Conservation (phyloP, 35 echinoderm and acorn worm genomes). For the Ptychodera flava region DNA sequence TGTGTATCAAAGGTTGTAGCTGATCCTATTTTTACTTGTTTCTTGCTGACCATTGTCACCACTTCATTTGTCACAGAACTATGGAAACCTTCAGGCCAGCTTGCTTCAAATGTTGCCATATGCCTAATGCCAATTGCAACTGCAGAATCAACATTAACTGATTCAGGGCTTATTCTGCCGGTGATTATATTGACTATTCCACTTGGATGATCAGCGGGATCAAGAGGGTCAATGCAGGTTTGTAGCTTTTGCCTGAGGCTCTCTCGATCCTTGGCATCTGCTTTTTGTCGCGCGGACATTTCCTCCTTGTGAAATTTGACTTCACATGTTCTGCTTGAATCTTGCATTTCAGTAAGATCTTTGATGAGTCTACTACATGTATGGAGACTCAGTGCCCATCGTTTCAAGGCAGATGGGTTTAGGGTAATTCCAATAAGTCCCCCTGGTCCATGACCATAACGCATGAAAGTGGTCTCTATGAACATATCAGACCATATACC, state of each 20-base stretch:
- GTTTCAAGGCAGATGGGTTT: background rate
- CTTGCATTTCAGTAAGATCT: too few relatives aligned
- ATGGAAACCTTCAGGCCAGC: background rate
- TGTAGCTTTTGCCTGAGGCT: constrained; percentile 6
- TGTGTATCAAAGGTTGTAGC: background rate
- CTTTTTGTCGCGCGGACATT: constrained; percentile 6
- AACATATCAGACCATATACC: constrained; percentile 19
- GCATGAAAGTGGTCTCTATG: constrained; percentile 17
- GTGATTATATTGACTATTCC: constrained; percentile 15
- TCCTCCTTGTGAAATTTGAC: constrained; percentile 18
- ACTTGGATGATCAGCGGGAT: background rate
- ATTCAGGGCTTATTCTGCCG: too few relatives aligned
- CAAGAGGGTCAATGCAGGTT: background rate
- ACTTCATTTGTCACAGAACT: background rate
- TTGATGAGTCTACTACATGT: too few relatives aligned
- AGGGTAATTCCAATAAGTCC: constrained; percentile 15
- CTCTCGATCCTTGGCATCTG: constrained; percentile 16
- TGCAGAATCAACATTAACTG: too few relatives aligned
- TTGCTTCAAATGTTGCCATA: background rate
- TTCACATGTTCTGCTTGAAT: too few relatives aligned
- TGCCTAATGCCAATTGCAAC: too few relatives aligned
- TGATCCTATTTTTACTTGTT: background rate
- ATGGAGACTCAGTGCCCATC: constrained; percentile 15
- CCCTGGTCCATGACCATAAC: constrained; percentile 14
- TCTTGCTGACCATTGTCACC: background rate